A percentile compares a stretch with the other conserved stretches of the same genome.
These are phyloP conservation scores for Leptinotarsa haldemani DNA, from an alignment of 2,888 invertebrate species.

Conservation along the genomic window DNA sequence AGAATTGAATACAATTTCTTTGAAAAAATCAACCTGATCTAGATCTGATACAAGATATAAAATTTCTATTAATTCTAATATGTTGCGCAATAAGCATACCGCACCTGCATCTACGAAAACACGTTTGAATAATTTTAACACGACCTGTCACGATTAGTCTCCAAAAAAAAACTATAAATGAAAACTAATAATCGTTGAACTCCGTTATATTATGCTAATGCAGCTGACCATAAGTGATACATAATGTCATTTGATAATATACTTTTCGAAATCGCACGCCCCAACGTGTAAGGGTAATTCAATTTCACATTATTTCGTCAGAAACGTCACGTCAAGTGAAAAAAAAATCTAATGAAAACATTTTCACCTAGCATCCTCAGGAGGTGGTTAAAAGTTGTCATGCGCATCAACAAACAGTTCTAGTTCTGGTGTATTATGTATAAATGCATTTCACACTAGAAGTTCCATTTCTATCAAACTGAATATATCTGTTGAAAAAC, in stretches of 20 bases:
- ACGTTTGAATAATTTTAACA: slow-evolving; percentile 1
- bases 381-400: too few relatives aligned
- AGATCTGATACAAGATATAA: too few relatives aligned
- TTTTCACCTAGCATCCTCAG: not conserved
- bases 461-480: too few relatives aligned
- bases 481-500: too few relatives aligned
- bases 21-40: too few relatives aligned
- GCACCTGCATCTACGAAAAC: not conserved
- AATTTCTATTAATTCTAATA: not conserved
- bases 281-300: not conserved
- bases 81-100: not conserved
- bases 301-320: not conserved
- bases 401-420: too few relatives aligned
- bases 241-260: not conserved
- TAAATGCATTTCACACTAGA: too few relatives aligned
- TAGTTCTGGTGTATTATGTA: too few relatives aligned
- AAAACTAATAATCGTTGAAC: not conserved
- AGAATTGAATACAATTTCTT: too few relatives aligned
- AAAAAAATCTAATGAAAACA: not conserved
- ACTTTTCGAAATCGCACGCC: not conserved
- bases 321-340: not conserved
- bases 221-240: not conserved
- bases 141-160: not conserved
- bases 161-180: not conserved
- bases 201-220: not conserved